Conservation (phyloP, 1,140 invertebrate genomes). For the Apis mellifera region Amel_HAv3.1 CM009932.2:4376001-4376500, state of each 20-base stretch:
- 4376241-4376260: slow-evolving; percentile 86
- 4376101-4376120: slow-evolving; percentile 95
- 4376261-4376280: slow-evolving; percentile 90
- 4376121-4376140: slow-evolving; percentile 98
- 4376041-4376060: not conserved
- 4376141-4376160: slow-evolving; percentile 99
- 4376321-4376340: slow-evolving; percentile 81
- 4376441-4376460: not conserved
- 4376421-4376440: not conserved
- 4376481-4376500: not conserved
- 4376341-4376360: slow-evolving; percentile 74
- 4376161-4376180: slow-evolving; percentile 97
- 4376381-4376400: not conserved
- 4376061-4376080: slow-evolving; percentile 89
- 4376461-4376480: not conserved
- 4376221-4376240: slow-evolving; percentile 82
- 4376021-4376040: not conserved
- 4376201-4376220: slow-evolving; percentile 88
- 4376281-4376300: slow-evolving; percentile 89
- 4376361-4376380: not conserved
- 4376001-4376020: not conserved
- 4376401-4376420: not conserved
- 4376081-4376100: slow-evolving; percentile 98
- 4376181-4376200: slow-evolving; percentile 92
- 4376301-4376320: slow-evolving; percentile 84